Evolutionary conservation across 2,888 invertebrate species (phyloP).

Genomic region (Gymnoscelis rufifasciata): DNA sequence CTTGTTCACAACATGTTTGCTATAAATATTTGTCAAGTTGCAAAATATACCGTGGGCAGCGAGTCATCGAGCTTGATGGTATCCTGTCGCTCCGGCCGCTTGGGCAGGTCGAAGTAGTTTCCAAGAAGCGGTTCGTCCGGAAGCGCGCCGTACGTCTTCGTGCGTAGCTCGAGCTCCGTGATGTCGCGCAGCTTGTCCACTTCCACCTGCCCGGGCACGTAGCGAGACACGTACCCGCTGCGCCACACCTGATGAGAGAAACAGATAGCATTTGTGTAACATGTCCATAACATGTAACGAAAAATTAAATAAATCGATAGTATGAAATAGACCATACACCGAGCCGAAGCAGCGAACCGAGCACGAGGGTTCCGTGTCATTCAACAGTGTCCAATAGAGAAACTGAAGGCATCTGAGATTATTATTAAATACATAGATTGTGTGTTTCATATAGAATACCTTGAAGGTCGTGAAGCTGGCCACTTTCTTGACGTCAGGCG

Average conservation of each 20-base stretch:
- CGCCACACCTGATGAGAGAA: conserved; percentile 71
- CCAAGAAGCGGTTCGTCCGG: conserved; percentile 80
- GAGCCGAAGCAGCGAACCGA: too few species aligned
- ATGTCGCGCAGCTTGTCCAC: conserved; percentile 60
- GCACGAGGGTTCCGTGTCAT: too few species aligned
- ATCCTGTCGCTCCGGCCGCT: conserved; percentile 67
- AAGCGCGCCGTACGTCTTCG: conserved; percentile 74
- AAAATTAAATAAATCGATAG: too few species aligned
- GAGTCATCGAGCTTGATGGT: conserved; percentile 80
- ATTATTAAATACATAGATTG: too few species aligned
- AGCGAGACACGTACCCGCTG: conserved; percentile 69
- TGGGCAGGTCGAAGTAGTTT: conserved; percentile 76
- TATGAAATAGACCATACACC: too few species aligned
- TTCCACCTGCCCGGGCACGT: conserved; percentile 70
- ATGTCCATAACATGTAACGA: too few species aligned
- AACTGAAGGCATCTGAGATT: too few species aligned
- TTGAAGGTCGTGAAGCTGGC: conserved; percentile 88
- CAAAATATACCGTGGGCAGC: conserved; percentile 62
- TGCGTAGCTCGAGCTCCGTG: conserved; percentile 58
- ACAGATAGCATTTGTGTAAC: too few species aligned
- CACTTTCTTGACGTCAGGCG: conserved; percentile 85
- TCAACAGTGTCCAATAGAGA: too few species aligned
- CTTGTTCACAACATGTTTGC: too few species aligned
- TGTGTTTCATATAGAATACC: conserved; percentile 66
- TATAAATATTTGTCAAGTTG: too few species aligned